Conservation (phyloP, 2,888 invertebrate species). For the Aporophyla lueneburgensis region DNA sequence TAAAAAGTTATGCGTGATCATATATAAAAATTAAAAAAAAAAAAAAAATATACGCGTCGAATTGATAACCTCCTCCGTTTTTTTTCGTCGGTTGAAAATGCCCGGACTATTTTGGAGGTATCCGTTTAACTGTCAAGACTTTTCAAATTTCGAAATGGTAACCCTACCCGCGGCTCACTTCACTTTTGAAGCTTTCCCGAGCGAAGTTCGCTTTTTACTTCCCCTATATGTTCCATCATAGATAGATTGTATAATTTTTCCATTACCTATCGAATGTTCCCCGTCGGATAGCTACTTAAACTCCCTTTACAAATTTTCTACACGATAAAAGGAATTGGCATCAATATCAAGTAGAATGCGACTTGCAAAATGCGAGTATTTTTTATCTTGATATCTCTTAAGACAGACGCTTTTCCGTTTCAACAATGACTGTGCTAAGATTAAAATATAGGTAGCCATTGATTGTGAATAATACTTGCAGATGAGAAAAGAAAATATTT, state of each 20-base stretch:
- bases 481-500: conserved; percentile 61
- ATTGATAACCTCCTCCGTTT: too few species aligned
- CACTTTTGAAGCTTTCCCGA: conserved; percentile 16
- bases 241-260: conserved; percentile 63
- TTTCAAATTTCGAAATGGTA: conserved; percentile 1
- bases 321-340: conserved; percentile 55
- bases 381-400: conserved; percentile 49
- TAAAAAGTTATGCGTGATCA: too few species aligned
- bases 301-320: conserved; percentile 55
- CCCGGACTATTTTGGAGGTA: not conserved
- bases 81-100: too few species aligned
- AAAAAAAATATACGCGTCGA: too few species aligned
- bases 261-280: conserved; percentile 60
- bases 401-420: conserved; percentile 52
- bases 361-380: conserved; percentile 48
- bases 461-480: conserved; percentile 58
- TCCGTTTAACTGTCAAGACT: too few species aligned
- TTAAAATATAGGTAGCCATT: conserved; percentile 62
- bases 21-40: too few species aligned
- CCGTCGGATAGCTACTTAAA: conserved; percentile 35
- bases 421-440: conserved; percentile 61
- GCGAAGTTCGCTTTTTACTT: conserved; percentile 30
- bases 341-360: conserved; percentile 41
- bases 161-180: not conserved
- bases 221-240: conserved; percentile 51